Percentiles rank a stretch among this genome's conserved stretches.
Evolutionary conservation across 2,113 vertebrate genomes (phyloP).

Genomic region (Spizaetus ornatus): DNA sequence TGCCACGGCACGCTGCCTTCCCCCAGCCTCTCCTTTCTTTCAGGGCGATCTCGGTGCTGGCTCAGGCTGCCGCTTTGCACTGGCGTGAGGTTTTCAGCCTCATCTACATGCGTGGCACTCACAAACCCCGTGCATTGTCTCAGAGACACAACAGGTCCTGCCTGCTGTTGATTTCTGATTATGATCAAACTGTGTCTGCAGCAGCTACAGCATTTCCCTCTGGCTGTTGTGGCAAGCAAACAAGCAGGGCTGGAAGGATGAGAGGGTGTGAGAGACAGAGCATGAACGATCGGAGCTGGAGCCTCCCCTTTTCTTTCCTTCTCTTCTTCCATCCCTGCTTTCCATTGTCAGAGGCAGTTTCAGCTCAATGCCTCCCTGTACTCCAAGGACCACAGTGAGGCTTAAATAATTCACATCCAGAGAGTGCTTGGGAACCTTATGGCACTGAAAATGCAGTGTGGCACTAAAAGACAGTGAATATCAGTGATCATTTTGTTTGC

Average conservation of each 20-base stretch:
- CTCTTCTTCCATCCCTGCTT: background rate
- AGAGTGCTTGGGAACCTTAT: background rate
- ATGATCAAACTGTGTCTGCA: background rate
- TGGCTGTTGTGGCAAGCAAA: slow-evolving; percentile 18
- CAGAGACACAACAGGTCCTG: slow-evolving; percentile 60
- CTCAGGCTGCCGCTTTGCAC: background rate
- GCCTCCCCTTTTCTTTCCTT: slow-evolving; percentile 10
- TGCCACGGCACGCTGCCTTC: background rate
- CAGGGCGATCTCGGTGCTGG: background rate
- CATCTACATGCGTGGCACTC: slow-evolving; percentile 24
- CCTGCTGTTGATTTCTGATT: background rate
- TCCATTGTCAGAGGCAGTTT: background rate
- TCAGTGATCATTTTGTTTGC: background rate
- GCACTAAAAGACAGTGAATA: background rate
- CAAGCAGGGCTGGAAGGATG: slow-evolving; percentile 37
- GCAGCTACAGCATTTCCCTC: background rate
- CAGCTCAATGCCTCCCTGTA: background rate
- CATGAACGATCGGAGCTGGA: background rate
- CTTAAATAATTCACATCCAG: slow-evolving; percentile 19
- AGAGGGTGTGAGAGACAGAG: background rate
- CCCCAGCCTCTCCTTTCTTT: background rate
- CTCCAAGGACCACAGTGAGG: background rate
- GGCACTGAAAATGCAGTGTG: background rate
- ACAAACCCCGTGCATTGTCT: slow-evolving; percentile 26
- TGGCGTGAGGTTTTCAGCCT: background rate